Evolutionary conservation across 2,113 vertebrate genomes (phyloP).

Genomic region (Sinocyclocheilus grahami): DNA sequence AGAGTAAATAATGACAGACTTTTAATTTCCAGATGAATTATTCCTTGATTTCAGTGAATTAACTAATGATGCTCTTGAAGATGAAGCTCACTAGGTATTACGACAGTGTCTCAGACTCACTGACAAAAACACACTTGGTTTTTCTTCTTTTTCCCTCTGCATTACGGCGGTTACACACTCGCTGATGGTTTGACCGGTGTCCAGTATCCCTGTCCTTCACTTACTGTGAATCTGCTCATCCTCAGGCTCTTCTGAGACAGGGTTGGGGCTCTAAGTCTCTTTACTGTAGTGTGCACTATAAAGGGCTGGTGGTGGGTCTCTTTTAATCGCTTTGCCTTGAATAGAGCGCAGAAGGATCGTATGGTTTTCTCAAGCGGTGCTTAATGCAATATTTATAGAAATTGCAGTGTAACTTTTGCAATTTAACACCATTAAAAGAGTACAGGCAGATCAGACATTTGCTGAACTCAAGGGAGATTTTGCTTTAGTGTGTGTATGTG

Average conservation of each 20-base stretch:
- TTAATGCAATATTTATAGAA: slow-evolving; percentile 4
- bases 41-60: too few relatives aligned
- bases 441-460: not conserved
- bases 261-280: not conserved
- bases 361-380: not conserved
- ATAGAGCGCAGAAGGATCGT: not conserved
- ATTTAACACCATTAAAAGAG: not conserved
- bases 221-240: not conserved
- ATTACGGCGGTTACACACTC: too few relatives aligned
- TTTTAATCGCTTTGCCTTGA: not conserved
- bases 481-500: not conserved
- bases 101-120: not conserved
- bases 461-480: not conserved
- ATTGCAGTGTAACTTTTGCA: not conserved
- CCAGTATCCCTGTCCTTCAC: not conserved
- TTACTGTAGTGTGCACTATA: not conserved
- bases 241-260: not conserved
- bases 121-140: too few relatives aligned
- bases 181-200: not conserved
- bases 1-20: not conserved
- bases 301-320: slow-evolving; percentile 5
- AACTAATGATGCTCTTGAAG: not conserved
- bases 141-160: not conserved
- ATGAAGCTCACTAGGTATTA: not conserved
- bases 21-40: not conserved